phyloP scores from a whole-genome alignment of 1,140 invertebrate species.

The Halyomorpha halys region DNA sequence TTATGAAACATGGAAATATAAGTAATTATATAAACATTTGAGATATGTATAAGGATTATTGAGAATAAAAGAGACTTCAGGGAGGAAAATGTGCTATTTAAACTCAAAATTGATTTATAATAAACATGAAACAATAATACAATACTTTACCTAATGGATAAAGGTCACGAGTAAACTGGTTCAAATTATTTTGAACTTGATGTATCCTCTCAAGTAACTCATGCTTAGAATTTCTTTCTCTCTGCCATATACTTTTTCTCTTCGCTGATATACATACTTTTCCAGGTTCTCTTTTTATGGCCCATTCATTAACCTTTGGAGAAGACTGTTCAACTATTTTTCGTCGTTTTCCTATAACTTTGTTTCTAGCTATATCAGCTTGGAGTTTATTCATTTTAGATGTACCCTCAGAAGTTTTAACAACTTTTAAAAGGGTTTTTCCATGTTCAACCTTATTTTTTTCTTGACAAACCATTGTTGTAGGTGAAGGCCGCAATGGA shows the following conservation, averaged over 20 bases:
- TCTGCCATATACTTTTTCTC: constrained; percentile 31
- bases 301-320: constrained; percentile 12
- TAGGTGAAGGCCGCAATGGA: constrained; percentile 1
- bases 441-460: constrained; percentile 10
- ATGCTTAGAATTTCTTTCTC: constrained; percentile 31
- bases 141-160: constrained; percentile 37
- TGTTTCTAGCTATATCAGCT: constrained; percentile 43
- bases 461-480: constrained; percentile 21
- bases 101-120: too few relatives aligned
- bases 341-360: constrained; percentile 40
- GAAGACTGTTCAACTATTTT: constrained; percentile 29
- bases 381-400: constrained; percentile 39
- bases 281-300: constrained; percentile 23
- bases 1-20: too few relatives aligned
- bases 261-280: constrained; percentile 30
- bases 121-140: too few relatives aligned
- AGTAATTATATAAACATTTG: too few relatives aligned
- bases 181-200: constrained; percentile 27
- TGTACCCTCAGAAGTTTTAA: constrained; percentile 22
- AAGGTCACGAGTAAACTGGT: constrained; percentile 35
- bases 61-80: too few relatives aligned
- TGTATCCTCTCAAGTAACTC: constrained; percentile 34
- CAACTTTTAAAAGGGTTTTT: constrained; percentile 13
- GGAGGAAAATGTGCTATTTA: too few relatives aligned
- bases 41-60: too few relatives aligned